A percentile compares a stretch with the other conserved stretches of the same genome.
phyloP scores from a whole-genome alignment of 2,888 invertebrate species.

The Eurois occulta region DNA sequence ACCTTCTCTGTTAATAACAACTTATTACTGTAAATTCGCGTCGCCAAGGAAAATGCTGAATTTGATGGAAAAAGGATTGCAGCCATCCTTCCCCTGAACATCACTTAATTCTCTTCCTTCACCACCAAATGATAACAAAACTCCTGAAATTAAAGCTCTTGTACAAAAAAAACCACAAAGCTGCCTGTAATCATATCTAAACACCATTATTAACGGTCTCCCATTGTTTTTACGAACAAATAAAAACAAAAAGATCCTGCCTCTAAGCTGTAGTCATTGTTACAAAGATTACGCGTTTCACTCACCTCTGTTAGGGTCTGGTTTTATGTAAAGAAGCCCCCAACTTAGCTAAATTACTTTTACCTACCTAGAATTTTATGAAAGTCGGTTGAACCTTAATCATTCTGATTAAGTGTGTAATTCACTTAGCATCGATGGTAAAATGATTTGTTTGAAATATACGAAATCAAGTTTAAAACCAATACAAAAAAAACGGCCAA shows the following conservation, averaged over 20 bases:
- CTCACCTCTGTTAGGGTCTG: constrained; percentile 50
- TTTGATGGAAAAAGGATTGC: not conserved
- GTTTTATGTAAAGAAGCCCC: constrained; percentile 38
- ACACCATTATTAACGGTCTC: constrained; percentile 68
- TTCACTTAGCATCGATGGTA: not conserved
- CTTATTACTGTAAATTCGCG: not conserved
- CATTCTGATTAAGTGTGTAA: not conserved
- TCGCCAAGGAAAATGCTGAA: too few relatives aligned
- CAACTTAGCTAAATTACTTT: constrained; percentile 48
- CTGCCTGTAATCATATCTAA: constrained; percentile 62
- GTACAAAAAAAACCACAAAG: constrained; percentile 46
- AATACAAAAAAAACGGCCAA: too few relatives aligned
- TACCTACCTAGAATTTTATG: constrained; percentile 2
- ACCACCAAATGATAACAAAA: constrained; percentile 37
- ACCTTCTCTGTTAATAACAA: not conserved
- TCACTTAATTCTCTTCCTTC: constrained; percentile 18
- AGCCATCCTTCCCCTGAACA: not conserved
- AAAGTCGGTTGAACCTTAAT: not conserved
- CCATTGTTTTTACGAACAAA: constrained; percentile 72
- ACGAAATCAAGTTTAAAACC: not conserved
- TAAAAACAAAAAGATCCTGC: constrained; percentile 68
- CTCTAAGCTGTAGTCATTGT: constrained; percentile 71
- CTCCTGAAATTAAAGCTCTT: constrained; percentile 28
- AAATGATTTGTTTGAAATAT: not conserved
- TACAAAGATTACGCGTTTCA: constrained; percentile 79